Base-by-base conservation (phyloP, 2,888 invertebrate genomes). In the Volucella inflata region DNA sequence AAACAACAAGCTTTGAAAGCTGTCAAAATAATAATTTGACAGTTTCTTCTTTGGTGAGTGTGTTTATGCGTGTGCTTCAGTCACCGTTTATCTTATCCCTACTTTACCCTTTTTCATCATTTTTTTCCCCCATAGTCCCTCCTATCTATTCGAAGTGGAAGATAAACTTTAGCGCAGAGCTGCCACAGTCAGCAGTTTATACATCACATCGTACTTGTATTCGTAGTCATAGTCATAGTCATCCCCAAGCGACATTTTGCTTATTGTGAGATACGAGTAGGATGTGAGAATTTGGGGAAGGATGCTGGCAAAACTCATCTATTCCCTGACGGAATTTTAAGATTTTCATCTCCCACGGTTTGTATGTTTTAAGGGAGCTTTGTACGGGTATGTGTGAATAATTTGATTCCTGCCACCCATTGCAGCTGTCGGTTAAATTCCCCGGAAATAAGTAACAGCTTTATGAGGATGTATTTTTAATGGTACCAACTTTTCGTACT, bases 21-120 rank as follows among this genome's bases (percentile, higher is more conserved):
- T 84, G 80, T 76, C 80, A 84, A 79, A 84, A 84, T 80, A 80
- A 84, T 84, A 84, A 84, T 80, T 84, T 84, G 80, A 80, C 84
- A 76, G 79, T 80, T 80, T 71, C 71, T 75, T 75, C 80, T 51
- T 78, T 36, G 14, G n/a, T 59, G 36, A 57, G 48, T 79, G 60
- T 75, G 46, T 70, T 0, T 30, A 30, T 30, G 30, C 30, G 30
- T 30, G 30, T 64, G 55, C 53, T 46, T 55, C 42, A 75, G 80
- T 53, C 59, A 84, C 53, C 51, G 64, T 75, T 84, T 75, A 53
- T 70, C 72, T 77, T n/a, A 40, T 65, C 57, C 65, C 62, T 62
- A 67, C 60, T 12, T 48, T 78, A 72, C 59, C 57, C 79, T 64
- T 70, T 83, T 74, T 53, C 30, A 6, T 30, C 30, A 30, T 38